phyloP scores from a whole-genome alignment of 2,113 vertebrate species.

The Rhinoderma darwinii region DNA sequence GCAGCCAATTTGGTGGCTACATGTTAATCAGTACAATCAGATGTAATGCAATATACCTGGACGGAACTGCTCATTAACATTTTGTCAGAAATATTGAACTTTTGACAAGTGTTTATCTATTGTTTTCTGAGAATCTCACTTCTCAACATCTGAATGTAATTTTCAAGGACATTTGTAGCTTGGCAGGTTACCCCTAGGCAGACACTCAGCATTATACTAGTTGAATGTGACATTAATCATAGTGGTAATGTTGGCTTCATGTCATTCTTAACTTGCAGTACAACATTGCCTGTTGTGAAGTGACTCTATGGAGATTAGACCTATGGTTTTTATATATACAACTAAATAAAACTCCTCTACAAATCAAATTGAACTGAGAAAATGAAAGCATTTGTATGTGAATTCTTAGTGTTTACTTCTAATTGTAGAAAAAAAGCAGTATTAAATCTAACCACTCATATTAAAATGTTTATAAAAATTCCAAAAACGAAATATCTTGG shows the following conservation, averaged over 20 bases:
- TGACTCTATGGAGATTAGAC: background rate
- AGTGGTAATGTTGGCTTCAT: background rate
- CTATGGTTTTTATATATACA: background rate
- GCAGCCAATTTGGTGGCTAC: background rate
- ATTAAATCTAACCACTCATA: background rate
- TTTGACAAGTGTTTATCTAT: background rate
- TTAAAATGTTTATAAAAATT: background rate
- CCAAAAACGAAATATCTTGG: background rate
- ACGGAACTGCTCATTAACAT: background rate
- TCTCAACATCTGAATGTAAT: background rate
- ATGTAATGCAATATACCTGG: background rate
- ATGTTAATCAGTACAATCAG: background rate
- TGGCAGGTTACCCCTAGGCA: background rate
- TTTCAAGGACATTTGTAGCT: background rate
- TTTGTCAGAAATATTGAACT: background rate
- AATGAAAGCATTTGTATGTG: background rate
- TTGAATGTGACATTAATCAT: background rate
- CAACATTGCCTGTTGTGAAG: background rate
- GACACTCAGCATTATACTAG: background rate
- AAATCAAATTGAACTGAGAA: background rate
- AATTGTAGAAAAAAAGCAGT: background rate
- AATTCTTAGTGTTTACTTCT: background rate
- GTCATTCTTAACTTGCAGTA: background rate
- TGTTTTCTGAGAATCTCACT: background rate
- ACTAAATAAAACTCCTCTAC: background rate